Evolutionary conservation across 2,113 vertebrate species (phyloP), one percentile per base, ranked within the genome.

Genomic region (Xiphorhynchus elegans): DNA sequence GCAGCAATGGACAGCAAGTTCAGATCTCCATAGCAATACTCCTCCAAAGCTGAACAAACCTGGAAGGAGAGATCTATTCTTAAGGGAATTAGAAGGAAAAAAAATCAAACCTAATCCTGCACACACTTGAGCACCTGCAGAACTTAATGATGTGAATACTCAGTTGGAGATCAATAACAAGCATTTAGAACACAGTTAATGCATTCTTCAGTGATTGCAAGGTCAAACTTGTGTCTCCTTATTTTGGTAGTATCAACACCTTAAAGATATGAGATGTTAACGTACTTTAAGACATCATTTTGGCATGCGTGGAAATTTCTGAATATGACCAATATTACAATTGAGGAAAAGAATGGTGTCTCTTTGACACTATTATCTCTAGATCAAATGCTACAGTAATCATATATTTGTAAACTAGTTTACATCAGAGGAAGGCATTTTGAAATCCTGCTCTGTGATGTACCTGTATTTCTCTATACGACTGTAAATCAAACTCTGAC

Each of bases 141-240:
- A 87, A 85, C 5, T 60, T 94, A 75, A 91, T 81, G 33, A 91
- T 91, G 25, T 75, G 64, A 89, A 56, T 70, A 72, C 91, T 72
- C 87, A 55, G 81, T 21, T 74, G 64, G 91, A 94, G 60, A 96
- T 94, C 84, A 78, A 58, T 91, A 91, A 47, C 49, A 93, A 91
- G n/a, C 8, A 46, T 88, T 94, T 90, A 87, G 40, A 67, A 53
- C 29, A 58, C 46, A 49, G 56, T 64, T 53, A 91, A 82, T 17
- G 26, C 20, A 49, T 79, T 84, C 78, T 87, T 68, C 75, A 76
- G 62, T 85, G 85, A 97, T 60, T 97, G 78, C 94, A 94, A 94
- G 90, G 92, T 96, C 92, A 95, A 73, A 91, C 6, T 75, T 10
- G 1, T 1, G 1, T 75, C 50, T 81, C 52, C 15, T 13, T 78